phyloP scores from a whole-genome alignment of 1,140 invertebrate species.

The Papilio machaon region DNA sequence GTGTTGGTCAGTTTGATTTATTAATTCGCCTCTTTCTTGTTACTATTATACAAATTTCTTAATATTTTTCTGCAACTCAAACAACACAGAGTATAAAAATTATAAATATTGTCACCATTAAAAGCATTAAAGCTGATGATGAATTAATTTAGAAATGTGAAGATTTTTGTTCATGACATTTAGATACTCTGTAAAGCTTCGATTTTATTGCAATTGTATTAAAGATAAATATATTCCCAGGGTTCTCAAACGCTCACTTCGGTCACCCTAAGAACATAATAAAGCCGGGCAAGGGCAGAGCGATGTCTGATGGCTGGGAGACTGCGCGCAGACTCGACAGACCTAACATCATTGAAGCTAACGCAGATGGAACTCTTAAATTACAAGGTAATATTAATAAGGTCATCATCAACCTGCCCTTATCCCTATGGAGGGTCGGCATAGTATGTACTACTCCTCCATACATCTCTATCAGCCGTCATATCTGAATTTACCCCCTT shows the following conservation, averaged over 20 bases:
- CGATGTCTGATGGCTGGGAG: constrained; percentile 87
- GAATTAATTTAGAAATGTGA: too few relatives aligned
- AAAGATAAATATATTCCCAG: constrained; percentile 49
- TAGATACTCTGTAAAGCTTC: background rate
- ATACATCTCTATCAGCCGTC: too few relatives aligned
- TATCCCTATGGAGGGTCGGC: too few relatives aligned
- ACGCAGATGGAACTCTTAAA: constrained; percentile 83
- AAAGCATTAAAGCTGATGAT: background rate
- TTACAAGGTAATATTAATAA: constrained; percentile 69
- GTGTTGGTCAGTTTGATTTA: constrained; percentile 62
- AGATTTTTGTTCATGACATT: too few relatives aligned
- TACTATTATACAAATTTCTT: too few relatives aligned
- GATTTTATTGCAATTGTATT: background rate
- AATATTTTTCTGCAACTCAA: background rate
- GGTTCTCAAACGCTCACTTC: constrained; percentile 85
- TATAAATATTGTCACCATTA: background rate
- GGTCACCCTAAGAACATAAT: constrained; percentile 86
- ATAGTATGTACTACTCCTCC: too few relatives aligned
- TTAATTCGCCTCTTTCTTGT: background rate
- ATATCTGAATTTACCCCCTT: too few relatives aligned
- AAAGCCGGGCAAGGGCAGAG: constrained; percentile 77
- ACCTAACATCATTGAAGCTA: constrained; percentile 83
- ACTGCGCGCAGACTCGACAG: constrained; percentile 85
- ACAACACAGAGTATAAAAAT: too few relatives aligned
- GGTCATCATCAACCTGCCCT: too few relatives aligned